A percentile compares a stretch with the other conserved stretches of the same genome.
These are phyloP conservation scores for Microtus californicus DNA, from an alignment of 2,797 vertebrate genomes.

Conservation along the genomic window DNA sequence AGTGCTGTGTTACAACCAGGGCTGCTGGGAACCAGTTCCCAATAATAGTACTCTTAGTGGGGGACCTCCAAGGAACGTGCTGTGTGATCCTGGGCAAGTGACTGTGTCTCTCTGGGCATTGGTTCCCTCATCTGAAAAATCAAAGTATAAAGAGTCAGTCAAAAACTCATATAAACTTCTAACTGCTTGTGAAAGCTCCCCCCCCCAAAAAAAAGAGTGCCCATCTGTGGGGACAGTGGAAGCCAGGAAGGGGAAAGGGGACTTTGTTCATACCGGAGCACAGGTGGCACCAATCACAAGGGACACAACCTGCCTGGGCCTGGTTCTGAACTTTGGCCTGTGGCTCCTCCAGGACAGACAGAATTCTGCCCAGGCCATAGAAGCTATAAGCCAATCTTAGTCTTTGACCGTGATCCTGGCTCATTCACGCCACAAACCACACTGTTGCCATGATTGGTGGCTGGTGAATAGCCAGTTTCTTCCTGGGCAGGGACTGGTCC, in stretches of 20 bases:
- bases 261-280: not conserved
- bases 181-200: not conserved
- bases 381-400: not conserved
- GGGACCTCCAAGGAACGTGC: not conserved
- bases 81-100: not conserved
- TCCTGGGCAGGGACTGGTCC: not conserved
- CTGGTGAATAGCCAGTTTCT: not conserved
- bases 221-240: not conserved
- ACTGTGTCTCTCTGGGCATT: not conserved
- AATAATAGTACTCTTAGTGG: not conserved
- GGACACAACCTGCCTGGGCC: not conserved
- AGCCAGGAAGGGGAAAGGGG: not conserved
- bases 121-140: not conserved
- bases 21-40: not conserved
- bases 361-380: not conserved
- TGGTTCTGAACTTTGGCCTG: not conserved
- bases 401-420: constrained; percentile 8
- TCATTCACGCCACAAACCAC: not conserved
- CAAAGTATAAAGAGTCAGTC: not conserved
- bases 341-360: not conserved
- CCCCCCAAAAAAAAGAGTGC: too few species aligned
- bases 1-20: not conserved
- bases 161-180: not conserved
- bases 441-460: not conserved
- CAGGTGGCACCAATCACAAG: not conserved